phyloP scores from a whole-genome alignment of 1,140 invertebrate species.

The Magallana angulata region DNA sequence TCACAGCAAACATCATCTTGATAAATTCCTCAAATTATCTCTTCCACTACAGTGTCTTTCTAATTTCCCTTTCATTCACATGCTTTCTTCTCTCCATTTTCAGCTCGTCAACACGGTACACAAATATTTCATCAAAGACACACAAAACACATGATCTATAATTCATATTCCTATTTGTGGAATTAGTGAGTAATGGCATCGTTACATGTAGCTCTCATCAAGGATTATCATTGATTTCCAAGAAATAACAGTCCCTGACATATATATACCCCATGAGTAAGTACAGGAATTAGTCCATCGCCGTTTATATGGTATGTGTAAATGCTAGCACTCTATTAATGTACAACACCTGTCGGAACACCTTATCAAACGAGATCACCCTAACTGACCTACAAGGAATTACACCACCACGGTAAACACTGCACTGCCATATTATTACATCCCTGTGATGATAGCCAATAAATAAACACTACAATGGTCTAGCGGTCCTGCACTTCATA shows the following conservation, averaged over 20 bases:
- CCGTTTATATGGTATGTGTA: neutral
- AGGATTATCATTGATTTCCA: neutral
- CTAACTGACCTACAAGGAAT: slow-evolving; percentile 28
- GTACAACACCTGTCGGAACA: slow-evolving; percentile 19
- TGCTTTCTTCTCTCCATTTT: neutral
- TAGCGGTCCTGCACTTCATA: neutral
- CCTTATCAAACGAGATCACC: slow-evolving; percentile 32
- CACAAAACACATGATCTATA: neutral
- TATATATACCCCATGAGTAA: neutral
- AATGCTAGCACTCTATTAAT: slow-evolving; percentile 9
- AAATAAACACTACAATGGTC: neutral
- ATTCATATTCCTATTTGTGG: neutral
- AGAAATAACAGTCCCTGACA: neutral
- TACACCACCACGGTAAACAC: slow-evolving; percentile 1
- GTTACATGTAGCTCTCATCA: neutral
- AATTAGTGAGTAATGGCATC: no score
- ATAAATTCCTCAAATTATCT: neutral
- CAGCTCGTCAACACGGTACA: neutral
- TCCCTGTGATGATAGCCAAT: neutral
- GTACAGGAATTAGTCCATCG: neutral
- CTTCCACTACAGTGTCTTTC: neutral
- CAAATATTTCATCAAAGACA: neutral
- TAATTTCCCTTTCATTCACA: neutral
- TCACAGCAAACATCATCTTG: slow-evolving; percentile 32
- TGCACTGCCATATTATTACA: slow-evolving; percentile 21